Evolutionary conservation across 2,113 vertebrate species (phyloP).

Genomic region (human (Homo sapiens)): DNA sequence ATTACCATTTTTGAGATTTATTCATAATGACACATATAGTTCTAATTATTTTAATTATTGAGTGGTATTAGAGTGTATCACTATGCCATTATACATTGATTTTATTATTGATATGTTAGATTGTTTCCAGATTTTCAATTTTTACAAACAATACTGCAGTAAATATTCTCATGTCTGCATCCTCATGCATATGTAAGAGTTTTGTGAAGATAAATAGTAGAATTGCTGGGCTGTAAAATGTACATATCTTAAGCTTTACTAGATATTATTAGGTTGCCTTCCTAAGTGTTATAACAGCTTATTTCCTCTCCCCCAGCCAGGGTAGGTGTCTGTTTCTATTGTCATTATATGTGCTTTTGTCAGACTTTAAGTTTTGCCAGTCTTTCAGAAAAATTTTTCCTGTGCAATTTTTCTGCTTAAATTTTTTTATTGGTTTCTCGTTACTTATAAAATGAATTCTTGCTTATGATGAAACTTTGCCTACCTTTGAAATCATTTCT

Average conservation of each 20-base stretch:
- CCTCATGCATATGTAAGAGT: not conserved
- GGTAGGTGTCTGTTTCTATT: not conserved
- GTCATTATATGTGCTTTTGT: not conserved
- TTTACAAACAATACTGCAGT: not conserved
- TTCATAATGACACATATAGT: not conserved
- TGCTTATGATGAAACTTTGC: not conserved
- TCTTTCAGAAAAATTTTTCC: not conserved
- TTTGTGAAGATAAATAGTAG: not conserved
- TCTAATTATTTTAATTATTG: conserved; percentile 1
- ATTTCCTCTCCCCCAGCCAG: not conserved
- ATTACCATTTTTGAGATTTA: not conserved
- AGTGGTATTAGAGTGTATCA: not conserved
- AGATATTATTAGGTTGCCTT: not conserved
- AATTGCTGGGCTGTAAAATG: not conserved
- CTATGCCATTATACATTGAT: not conserved
- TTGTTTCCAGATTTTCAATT: conserved; percentile 31
- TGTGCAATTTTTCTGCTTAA: not conserved
- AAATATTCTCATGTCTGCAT: not conserved
- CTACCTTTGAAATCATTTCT: not conserved
- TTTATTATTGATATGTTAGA: not conserved
- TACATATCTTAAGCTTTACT: not conserved
- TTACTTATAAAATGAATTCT: not conserved
- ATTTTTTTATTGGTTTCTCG: not conserved
- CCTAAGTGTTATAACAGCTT: not conserved
- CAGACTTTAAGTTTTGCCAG: not conserved